Evolutionary conservation across 2,888 invertebrate genomes (phyloP), one percentile per base, ranked within the genome.

Genomic region (Caenorhabditis sulstoni): DNA sequence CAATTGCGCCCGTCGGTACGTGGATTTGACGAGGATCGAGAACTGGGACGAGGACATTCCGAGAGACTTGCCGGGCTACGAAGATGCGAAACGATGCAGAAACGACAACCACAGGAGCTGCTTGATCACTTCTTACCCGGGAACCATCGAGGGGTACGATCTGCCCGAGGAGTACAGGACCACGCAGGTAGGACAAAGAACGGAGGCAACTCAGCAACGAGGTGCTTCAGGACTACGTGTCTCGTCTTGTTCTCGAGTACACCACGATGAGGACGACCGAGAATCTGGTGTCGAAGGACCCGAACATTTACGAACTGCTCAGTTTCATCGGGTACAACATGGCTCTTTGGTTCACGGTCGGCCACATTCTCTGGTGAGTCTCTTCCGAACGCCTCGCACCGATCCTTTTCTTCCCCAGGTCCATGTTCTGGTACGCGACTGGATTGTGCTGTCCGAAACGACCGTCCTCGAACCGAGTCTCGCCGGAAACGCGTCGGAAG

Each of bases 331-430:
- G 88, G 44, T 88, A 86, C 67, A 88, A 88, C 66, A 59, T 88
- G 39, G 87, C 88, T 9, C 74, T 87, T 3, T 88, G 88, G 88
- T 88, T 88, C 64, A 77, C 84, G 14, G 77, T 88, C 47, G 87
- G 87, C 0, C 83, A 86, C 55, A 82, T 88, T 41, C 57, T 88
- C 22, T 88, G 88, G 88, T 87, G 14, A 11, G n/a, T 37, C 16
- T 35, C 29, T 41, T 44, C 49, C 23, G 55, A n/a, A 3, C 14
- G 14, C 14, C 14, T 41, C 41, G 2, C 14, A 22, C 11, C n/a
- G n/a, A n/a, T 12, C 23, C 14, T 20, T 39, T 44, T 65, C 7
- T 5, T 5, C 3, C 41, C 3, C 41, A 75, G 75, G 75, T 66
- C 66, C n/a, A 73, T 78, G 78, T 78, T 73, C 35, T 73, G 78